Evolutionary conservation across 2,888 invertebrate species (phyloP), one percentile per base, ranked within the genome.

Genomic region (Deroplatys truncata): DNA sequence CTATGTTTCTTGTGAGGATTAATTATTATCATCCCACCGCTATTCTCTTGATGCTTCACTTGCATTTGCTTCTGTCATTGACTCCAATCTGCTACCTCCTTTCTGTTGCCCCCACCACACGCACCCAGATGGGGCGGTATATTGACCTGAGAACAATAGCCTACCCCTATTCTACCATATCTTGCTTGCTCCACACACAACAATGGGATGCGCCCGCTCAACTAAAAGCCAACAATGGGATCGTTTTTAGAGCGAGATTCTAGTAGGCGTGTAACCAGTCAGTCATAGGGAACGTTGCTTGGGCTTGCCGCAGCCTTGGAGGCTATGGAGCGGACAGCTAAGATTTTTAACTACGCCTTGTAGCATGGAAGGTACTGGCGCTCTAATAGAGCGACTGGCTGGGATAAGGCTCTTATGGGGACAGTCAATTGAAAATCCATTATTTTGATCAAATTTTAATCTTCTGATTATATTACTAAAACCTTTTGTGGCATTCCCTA

Each of bases 251-350:
- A 83, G 43, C 31, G 87, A 31, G 82, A 83, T 35, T 87, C 83
- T 83, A 72, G 87, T 87, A 87, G 87, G 87, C 87, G 87, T 87
- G 87, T 87, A 35, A 87, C 87, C 85, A 82, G 87, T 86, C 56
- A 72, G 56, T 72, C 56, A 72, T 72, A 72, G 56, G 56, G 56
- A 72, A 72, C 56, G 56, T 72, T 72, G 56, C 56, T 72, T 72
- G 56, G 56, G 56, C 56, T 20, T 72, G 56, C 56, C 56, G 56
- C 56, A 72, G 25, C 56, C 25, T 16, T 72, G 56, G 56, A 72
- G 56, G 56, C 20, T 72, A 7, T 25, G 25, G 56, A 72, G 56
- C 20, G 56, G 56, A 7, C 56, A 25, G 56, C 43, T 43, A 43
- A 3, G 1, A 13, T 43, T 43, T 13, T 43, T 43, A 43, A 13